Percentiles rank a stretch among this genome's conserved stretches.
Evolutionary conservation across 2,113 vertebrate species (phyloP).

Genomic region (Clarias batrachus): DNA sequence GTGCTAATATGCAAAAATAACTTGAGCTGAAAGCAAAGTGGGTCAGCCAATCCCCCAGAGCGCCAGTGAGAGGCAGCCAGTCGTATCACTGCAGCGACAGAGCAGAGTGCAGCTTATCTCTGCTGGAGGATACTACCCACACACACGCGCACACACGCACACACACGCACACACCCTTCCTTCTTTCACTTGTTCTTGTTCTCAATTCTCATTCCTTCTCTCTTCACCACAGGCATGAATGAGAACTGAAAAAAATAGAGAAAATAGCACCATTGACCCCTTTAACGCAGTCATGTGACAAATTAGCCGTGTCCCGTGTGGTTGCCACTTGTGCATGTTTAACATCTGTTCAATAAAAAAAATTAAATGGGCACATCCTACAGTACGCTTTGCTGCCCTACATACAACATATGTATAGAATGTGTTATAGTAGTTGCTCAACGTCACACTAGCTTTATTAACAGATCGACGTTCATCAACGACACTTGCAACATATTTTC

Average conservation of each 20-base stretch:
- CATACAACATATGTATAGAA: background rate
- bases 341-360: background rate
- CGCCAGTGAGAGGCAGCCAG: conserved; percentile 45
- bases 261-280: background rate
- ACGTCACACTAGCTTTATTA: too few relatives aligned
- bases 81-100: conserved; percentile 52
- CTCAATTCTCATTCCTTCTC: background rate
- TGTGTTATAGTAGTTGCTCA: background rate
- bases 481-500: background rate
- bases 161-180: background rate
- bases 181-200: background rate
- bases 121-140: conserved; percentile 38
- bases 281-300: background rate
- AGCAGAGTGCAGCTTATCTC: conserved; percentile 58
- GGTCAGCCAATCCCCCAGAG: conserved; percentile 76
- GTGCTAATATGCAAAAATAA: conserved; percentile 76
- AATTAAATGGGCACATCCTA: background rate
- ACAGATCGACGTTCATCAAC: too few relatives aligned
- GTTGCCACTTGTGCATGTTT: background rate
- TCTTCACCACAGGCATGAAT: background rate
- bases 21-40: conserved; percentile 70
- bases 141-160: conserved; percentile 5
- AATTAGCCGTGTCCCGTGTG: background rate
- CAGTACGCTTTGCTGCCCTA: background rate
- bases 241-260: background rate